phyloP scores from a whole-genome alignment of 2,888 invertebrate species.

The Alcis repandata region DNA sequence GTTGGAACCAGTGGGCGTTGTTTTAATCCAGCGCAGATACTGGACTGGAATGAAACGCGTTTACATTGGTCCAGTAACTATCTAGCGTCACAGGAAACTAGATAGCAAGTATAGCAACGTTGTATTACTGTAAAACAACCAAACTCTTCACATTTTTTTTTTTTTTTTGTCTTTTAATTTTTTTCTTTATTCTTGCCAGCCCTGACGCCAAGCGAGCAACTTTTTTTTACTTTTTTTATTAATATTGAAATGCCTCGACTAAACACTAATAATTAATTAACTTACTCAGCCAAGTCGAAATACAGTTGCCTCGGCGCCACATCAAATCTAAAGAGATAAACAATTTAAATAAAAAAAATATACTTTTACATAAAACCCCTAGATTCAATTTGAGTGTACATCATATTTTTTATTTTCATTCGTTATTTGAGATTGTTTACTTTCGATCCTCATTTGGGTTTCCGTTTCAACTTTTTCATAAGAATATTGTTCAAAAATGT shows the following conservation, averaged over 20 bases:
- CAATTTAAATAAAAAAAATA: conserved; percentile 54
- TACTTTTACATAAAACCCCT: conserved; percentile 40
- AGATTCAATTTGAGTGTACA: conserved; percentile 29
- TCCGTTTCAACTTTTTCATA: not conserved
- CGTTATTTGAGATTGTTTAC: conserved; percentile 29
- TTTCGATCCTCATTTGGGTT: conserved; percentile 3
- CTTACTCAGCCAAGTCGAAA: conserved; percentile 47
- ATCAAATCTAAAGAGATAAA: conserved; percentile 57
- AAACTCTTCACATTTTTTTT: too few relatives aligned
- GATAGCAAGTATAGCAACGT: too few relatives aligned
- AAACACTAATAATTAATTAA: conserved; percentile 38
- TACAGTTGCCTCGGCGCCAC: conserved; percentile 49
- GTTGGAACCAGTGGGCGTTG: too few relatives aligned
- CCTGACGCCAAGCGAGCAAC: conserved; percentile 32
- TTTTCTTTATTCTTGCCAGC: not conserved
- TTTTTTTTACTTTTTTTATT: conserved; percentile 32
- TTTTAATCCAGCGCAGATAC: too few relatives aligned
- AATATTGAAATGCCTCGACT: conserved; percentile 38
- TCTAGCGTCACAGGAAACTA: too few relatives aligned
- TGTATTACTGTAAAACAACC: too few relatives aligned
- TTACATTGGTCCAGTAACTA: too few relatives aligned
- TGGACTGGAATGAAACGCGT: too few relatives aligned
- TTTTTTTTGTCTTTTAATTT: too few relatives aligned
- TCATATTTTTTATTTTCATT: not conserved
- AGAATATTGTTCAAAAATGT: too few relatives aligned